These are phyloP conservation scores for Emydura subglobosa DNA, from an alignment of 2,113 vertebrate genomes.

Conservation along the genomic window DNA sequence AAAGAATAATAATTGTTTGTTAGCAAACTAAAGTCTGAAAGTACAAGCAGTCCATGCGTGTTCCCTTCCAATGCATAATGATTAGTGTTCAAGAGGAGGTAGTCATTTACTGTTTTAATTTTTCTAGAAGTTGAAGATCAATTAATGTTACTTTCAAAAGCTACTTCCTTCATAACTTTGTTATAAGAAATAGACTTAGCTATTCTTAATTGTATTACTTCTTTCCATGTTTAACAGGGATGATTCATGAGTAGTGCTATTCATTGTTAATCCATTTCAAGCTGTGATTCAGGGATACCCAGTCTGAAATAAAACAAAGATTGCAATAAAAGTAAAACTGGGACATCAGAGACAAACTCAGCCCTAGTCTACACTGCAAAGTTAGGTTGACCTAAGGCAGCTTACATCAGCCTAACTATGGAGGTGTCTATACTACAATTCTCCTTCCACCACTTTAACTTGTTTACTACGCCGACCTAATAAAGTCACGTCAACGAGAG, in stretches of 20 bases:
- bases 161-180: background rate
- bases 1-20: background rate
- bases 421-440: too few relatives aligned
- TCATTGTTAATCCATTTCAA: constrained; percentile 42
- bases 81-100: background rate
- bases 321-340: constrained; percentile 30
- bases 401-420: too few relatives aligned
- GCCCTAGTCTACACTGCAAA: background rate
- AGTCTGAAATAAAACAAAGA: constrained; percentile 1
- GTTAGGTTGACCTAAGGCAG: too few relatives aligned
- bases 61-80: background rate
- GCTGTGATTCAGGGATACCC: background rate
- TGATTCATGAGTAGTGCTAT: constrained; percentile 22
- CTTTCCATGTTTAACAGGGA: constrained; percentile 2
- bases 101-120: background rate
- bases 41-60: background rate
- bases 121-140: constrained; percentile 1
- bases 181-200: background rate
- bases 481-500: too few relatives aligned
- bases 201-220: background rate
- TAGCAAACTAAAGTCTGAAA: background rate
- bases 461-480: too few relatives aligned
- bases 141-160: background rate
- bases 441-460: too few relatives aligned
- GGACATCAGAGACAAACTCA: constrained; percentile 4